Conservation (phyloP, 1,140 invertebrate species). For the Musca vetustissima region DNA sequence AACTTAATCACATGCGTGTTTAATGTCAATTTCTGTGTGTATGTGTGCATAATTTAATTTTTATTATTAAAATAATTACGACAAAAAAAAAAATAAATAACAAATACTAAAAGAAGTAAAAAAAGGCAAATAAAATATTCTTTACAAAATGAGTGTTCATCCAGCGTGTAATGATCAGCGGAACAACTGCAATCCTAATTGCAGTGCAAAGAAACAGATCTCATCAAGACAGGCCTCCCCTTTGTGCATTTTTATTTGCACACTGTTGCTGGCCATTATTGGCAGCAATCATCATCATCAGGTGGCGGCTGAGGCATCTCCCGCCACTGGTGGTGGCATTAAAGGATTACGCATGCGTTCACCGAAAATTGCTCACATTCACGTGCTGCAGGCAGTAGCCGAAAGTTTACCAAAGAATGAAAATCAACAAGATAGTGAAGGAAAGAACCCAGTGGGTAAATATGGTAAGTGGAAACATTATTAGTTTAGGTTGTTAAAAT, state of each 20-base stretch:
- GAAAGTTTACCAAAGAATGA: slow-evolving; percentile 16
- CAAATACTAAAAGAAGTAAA: too few relatives aligned
- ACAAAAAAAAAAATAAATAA: too few relatives aligned
- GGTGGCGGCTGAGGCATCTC: not conserved
- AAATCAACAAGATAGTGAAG: slow-evolving; percentile 25
- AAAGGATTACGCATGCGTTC: slow-evolving; percentile 29
- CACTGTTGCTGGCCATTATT: slow-evolving; percentile 6
- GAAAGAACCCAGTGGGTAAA: slow-evolving; percentile 18
- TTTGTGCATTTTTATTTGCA: slow-evolving; percentile 1
- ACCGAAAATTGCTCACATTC: slow-evolving; percentile 27
- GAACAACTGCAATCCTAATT: too few relatives aligned
- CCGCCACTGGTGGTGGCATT: not conserved
- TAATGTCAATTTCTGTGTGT: too few relatives aligned
- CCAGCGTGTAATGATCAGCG: too few relatives aligned
- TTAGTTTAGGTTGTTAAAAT: too few relatives aligned
- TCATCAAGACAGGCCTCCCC: not conserved
- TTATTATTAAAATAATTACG: too few relatives aligned
- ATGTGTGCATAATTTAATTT: too few relatives aligned
- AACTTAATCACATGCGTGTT: too few relatives aligned
- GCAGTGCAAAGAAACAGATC: too few relatives aligned
- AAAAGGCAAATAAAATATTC: too few relatives aligned
- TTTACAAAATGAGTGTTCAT: too few relatives aligned
- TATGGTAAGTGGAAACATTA: slow-evolving; percentile 28
- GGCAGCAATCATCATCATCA: not conserved
- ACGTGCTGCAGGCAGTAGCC: slow-evolving; percentile 18